Conservation (phyloP, 2,113 vertebrate species). For the Brienomyrus brachyistius region DNA sequence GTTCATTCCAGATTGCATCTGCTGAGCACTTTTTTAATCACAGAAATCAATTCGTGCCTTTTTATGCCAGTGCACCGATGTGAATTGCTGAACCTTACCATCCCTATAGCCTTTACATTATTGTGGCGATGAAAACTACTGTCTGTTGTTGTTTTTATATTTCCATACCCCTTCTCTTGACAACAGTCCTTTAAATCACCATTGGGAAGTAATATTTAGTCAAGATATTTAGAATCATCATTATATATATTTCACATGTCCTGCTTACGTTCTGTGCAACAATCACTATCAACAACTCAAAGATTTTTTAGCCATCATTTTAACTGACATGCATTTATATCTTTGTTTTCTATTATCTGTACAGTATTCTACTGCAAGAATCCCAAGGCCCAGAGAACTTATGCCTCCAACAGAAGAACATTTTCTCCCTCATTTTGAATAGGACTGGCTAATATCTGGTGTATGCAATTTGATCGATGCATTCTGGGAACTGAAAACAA, state of each 20-base stretch:
- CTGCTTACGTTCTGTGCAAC: background rate
- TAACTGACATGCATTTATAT: background rate
- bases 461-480: background rate
- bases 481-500: background rate
- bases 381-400: background rate
- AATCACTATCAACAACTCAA: background rate
- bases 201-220: background rate
- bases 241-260: background rate
- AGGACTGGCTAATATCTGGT: background rate
- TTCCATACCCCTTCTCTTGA: background rate
- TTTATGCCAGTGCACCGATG: background rate
- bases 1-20: background rate
- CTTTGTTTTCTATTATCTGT: background rate
- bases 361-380: background rate
- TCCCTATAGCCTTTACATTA: background rate
- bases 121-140: background rate
- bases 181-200: background rate
- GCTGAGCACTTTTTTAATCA: background rate
- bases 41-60: no score
- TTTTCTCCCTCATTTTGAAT: background rate
- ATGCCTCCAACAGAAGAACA: background rate
- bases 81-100: background rate
- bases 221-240: background rate
- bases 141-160: background rate
- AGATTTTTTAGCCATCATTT: background rate